Conservation (phyloP, 2,888 invertebrate genomes). For the Pteria penguin region DNA sequence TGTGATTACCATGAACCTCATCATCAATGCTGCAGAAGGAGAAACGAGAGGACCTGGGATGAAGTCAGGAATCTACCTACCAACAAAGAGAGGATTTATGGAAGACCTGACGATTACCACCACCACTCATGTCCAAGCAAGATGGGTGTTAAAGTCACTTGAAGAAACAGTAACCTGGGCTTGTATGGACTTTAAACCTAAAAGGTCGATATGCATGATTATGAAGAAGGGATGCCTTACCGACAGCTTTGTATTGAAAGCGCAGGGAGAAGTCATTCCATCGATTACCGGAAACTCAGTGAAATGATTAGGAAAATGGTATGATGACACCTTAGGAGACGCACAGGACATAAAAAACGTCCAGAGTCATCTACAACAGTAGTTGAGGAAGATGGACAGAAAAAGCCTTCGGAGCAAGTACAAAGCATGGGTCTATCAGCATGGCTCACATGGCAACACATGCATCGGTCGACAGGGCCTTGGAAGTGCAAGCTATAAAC, state of each 20-base stretch:
- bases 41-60: conserved; percentile 26
- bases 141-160: conserved; percentile 25
- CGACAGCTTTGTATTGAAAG: conserved; percentile 3
- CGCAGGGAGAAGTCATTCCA: conserved; percentile 2
- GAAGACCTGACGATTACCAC: conserved; percentile 14
- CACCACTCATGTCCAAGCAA: too few relatives aligned
- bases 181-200: conserved; percentile 18
- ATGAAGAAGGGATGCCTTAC: conserved; percentile 28
- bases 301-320: conserved; percentile 25
- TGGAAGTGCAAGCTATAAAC: not conserved
- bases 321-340: too few relatives aligned
- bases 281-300: conserved; percentile 13
- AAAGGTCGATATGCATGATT: conserved; percentile 13
- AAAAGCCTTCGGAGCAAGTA: too few relatives aligned
- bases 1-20: conserved; percentile 25
- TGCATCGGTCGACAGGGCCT: not conserved
- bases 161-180: conserved; percentile 18
- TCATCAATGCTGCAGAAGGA: conserved; percentile 15
- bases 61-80: not conserved
- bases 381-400: too few relatives aligned
- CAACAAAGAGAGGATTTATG: not conserved
- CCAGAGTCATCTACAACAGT: too few relatives aligned
- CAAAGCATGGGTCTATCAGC: too few relatives aligned
- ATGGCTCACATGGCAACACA: not conserved
- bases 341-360: too few relatives aligned